Base-by-base conservation (phyloP, 2,797 vertebrate genomes). In the Bryconaethiops microstoma region DNA sequence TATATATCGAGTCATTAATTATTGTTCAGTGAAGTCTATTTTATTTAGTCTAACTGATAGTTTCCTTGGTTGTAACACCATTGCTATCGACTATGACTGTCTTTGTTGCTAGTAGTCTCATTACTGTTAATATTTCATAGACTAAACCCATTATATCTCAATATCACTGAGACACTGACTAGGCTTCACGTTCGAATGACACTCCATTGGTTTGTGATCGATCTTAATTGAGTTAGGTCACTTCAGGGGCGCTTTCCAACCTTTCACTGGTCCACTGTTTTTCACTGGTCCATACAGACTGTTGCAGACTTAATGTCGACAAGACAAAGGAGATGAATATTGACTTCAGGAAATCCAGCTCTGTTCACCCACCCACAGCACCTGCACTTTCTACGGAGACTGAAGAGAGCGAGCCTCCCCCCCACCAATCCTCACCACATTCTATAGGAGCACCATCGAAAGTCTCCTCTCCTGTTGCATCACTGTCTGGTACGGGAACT, bases 261-360 rank as follows among this genome's bases (percentile, higher is more conserved):
- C 45, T 25, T 48, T 23, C 23, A 8, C 21, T n/a, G 29, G 8
- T 21, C 68, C 52, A 19, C 13, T 25, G 48, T 50, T 52, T n/a
- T 25, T 35, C 35, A 69, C 48, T 71, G 68, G 35, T 35, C 17
- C 29, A 71, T 29, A 72, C 48, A 16, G 39, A 72, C 48, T 55
- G 69, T 52, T 25, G 21, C 14, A 71, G 45, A 45, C 42, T 69
- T 23, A 14, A 13, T 69, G 67, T 45, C n/a, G 23, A 21, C 35
- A 35, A 35, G 35, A 35, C 35, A 35, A 35, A 35, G 4, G 35
- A 35, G 35, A 35, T 35, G 35, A 48, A 9, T 9, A 10, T 48
- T 45, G 5, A 45, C 29, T 29, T 35, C 35, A 35, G 35, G 35
- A 35, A 35, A 35, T 35, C 35, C 35, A 35, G 4, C 35, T 5